Base-by-base conservation (phyloP, 2,113 vertebrate species). In the Sitta europaea region DNA sequence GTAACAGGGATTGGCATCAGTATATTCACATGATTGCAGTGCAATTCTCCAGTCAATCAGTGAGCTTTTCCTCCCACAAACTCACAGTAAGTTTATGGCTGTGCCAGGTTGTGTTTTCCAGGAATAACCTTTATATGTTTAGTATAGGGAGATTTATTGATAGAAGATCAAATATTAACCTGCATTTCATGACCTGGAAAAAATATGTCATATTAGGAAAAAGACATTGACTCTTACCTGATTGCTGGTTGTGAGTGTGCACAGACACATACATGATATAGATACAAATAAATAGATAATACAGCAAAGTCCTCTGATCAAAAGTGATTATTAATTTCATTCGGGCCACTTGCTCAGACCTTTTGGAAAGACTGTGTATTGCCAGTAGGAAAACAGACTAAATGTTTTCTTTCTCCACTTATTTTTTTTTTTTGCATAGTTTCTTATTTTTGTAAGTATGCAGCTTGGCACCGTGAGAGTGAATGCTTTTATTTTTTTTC, bases 81-180 rank as follows among this genome's bases (percentile, higher is more conserved):
- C 18, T 42, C 28, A 38, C 65, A 48, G 36, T 35, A 67, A 48
- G 31, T 61, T 89, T 66, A 73, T 38, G 43, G 28, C 61, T 6
- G 5, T 82, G 36, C 78, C 73, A 87, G 84, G 58, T 53, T 71
- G 14, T 36, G 11, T 94, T 87, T 90, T 87, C 65, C 54, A 78
- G 28, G n/a, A 85, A 75, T 38, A 91, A 77, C 14, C 9, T 87
- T 94, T 72, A n/a, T 68, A 51, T 71, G 8, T 63, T 74, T 81
- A 63, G 24, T 78, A 68, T 25, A 68, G 67, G n/a, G 40, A 77
- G 68, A 90, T 70, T 24, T 76, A 88, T 62, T 70, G 82, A 76
- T 88, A 79, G 10, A 36, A 92, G 76, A 94, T 96, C 73, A 96
- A 96, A 96, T 47, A 96, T 95, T 97, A 95, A 96, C 93, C 66